A percentile compares a stretch with the other conserved stretches of the same genome.
These are phyloP conservation scores for Sinella curviseta DNA, from an alignment of 1,140 invertebrate species.

Conservation along the genomic window DNA sequence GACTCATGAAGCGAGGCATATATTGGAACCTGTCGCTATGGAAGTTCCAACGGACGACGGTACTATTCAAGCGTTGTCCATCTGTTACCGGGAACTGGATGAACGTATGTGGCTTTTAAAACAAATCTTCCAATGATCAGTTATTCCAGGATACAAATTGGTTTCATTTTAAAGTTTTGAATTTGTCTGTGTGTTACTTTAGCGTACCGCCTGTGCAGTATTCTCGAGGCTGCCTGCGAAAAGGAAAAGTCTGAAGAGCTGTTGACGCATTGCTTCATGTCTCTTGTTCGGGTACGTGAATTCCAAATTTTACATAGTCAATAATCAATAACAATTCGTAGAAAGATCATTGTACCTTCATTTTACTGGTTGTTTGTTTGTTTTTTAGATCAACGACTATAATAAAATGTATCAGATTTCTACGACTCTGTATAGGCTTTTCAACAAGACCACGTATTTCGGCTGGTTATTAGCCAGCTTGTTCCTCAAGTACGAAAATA, in stretches of 20 bases:
- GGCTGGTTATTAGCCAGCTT: conserved; percentile 97
- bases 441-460: conserved; percentile 93
- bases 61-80: conserved; percentile 93
- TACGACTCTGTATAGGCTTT: conserved; percentile 82
- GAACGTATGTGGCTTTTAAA: conserved; percentile 52
- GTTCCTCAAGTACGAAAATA: conserved; percentile 64
- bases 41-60: conserved; percentile 85
- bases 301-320: background rate
- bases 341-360: background rate
- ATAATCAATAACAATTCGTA: background rate
- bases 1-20: conserved; percentile 70
- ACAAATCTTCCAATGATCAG: no score
- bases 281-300: conserved; percentile 79
- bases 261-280: conserved; percentile 91
- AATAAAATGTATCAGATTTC: conserved; percentile 88
- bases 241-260: conserved; percentile 85
- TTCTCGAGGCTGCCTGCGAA: conserved; percentile 86
- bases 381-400: conserved; percentile 63
- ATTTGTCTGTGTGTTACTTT: conserved; percentile 52
- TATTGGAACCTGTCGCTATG: conserved; percentile 75
- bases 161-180: background rate
- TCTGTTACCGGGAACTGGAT: conserved; percentile 87
- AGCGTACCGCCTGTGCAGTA: conserved; percentile 83
- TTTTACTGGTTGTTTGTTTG: background rate
- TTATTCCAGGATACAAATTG: background rate